Conservation (phyloP, 2,113 vertebrate genomes). For the Furnarius figulus region DNA sequence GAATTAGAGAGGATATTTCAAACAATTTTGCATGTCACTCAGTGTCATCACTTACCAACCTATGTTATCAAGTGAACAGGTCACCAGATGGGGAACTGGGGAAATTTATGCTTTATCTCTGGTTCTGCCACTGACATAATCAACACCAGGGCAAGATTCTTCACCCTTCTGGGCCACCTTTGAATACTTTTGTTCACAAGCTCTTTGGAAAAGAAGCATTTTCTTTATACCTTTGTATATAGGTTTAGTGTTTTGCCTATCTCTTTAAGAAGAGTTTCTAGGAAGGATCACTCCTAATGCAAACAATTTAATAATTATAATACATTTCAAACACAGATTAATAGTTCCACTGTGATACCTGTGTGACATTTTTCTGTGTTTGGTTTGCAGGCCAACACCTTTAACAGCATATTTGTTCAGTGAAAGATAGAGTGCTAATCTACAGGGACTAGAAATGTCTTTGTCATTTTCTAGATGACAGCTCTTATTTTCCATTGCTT, state of each 20-base stretch:
- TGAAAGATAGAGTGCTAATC: slow-evolving; percentile 69
- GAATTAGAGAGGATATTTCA: background rate
- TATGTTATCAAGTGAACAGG: background rate
- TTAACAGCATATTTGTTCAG: slow-evolving; percentile 68
- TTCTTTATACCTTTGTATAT: background rate
- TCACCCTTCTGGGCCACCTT: background rate
- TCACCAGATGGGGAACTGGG: background rate
- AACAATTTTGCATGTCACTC: background rate
- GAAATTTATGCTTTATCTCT: background rate
- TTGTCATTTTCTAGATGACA: slow-evolving; percentile 80
- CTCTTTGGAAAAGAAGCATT: background rate
- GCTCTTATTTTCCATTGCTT: slow-evolving; percentile 73
- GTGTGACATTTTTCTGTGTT: slow-evolving; percentile 42
- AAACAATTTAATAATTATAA: slow-evolving; percentile 2
- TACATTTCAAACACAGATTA: background rate
- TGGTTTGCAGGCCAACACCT: slow-evolving; percentile 62
- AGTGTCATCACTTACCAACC: background rate
- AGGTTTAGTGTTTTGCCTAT: background rate
- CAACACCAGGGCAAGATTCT: background rate
- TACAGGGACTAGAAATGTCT: slow-evolving; percentile 72
- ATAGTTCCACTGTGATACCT: background rate
- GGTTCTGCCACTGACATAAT: background rate
- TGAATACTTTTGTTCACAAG: background rate
- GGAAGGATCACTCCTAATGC: background rate
- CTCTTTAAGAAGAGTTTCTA: background rate